These are phyloP conservation scores for Tipula confusa DNA, from an alignment of 2,888 invertebrate genomes.

Conservation along the genomic window DNA sequence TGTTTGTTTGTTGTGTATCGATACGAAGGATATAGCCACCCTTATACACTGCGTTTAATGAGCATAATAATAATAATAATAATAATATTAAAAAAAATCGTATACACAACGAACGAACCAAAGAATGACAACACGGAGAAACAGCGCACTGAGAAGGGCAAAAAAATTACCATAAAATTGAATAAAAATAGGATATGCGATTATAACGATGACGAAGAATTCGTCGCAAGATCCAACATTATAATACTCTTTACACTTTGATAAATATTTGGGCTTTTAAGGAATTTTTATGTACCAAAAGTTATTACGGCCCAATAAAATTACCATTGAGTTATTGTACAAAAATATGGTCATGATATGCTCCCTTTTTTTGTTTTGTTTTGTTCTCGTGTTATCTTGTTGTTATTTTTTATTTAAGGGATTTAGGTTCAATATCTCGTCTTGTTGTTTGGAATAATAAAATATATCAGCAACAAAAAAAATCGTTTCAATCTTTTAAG, in stretches of 20 bases:
- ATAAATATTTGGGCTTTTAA: conserved; percentile 17
- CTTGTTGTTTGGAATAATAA: not conserved
- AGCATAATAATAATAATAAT: conserved; percentile 14
- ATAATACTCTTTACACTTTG: conserved; percentile 12
- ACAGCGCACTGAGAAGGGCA: not conserved
- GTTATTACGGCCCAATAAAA: conserved; percentile 3
- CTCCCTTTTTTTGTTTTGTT: not conserved
- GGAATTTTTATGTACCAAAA: not conserved
- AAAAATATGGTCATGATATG: not conserved
- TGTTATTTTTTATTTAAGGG: not conserved
- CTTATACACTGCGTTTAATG: conserved; percentile 20
- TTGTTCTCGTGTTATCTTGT: not conserved
- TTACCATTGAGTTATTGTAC: not conserved
- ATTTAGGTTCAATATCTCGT: not conserved
- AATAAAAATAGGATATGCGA: not conserved
- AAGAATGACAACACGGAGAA: not conserved
- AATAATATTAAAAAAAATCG: too few species aligned
- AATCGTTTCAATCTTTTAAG: not conserved
- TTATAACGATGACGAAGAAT: not conserved
- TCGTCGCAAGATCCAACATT: not conserved
- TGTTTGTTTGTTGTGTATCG: not conserved
- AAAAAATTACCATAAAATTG: conserved; percentile 14
- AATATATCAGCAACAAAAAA: not conserved
- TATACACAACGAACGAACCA: not conserved
- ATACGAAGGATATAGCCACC: not conserved